A percentile compares a stretch with the other conserved stretches of the same genome.
These are phyloP conservation scores for Scomber scombrus DNA, from an alignment of 2,113 vertebrate genomes.

Conservation along the genomic window DNA sequence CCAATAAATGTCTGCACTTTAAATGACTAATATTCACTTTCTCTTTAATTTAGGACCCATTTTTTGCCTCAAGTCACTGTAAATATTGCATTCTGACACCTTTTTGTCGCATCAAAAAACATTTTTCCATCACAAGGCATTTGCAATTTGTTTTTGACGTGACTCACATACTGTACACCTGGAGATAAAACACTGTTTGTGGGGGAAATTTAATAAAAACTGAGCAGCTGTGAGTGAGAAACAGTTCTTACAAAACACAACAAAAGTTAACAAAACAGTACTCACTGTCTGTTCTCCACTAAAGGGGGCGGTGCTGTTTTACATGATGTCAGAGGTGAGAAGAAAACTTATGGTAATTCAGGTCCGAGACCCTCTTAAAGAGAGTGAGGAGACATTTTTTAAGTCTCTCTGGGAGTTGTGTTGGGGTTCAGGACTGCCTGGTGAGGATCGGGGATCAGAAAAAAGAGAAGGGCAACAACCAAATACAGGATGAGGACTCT, in stretches of 20 bases:
- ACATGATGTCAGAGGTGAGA: slow-evolving; percentile 78
- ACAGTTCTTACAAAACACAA: neutral
- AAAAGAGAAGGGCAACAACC: slow-evolving; percentile 28
- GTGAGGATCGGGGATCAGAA: slow-evolving; percentile 61
- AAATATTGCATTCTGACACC: neutral
- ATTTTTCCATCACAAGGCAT: neutral
- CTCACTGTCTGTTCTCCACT: neutral
- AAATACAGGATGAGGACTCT: slow-evolving; percentile 71
- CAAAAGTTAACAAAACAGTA: slow-evolving; percentile 4
- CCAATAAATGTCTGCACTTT: neutral
- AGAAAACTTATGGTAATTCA: slow-evolving; percentile 78
- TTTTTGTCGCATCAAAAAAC: neutral
- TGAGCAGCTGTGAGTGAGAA: neutral
- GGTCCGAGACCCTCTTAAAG: slow-evolving; percentile 67
- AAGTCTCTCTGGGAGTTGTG: slow-evolving; percentile 58
- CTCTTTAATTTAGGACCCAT: neutral
- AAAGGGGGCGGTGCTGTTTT: slow-evolving; percentile 59
- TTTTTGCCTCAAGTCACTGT: neutral
- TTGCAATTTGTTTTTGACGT: neutral
- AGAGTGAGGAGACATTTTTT: slow-evolving; percentile 38
- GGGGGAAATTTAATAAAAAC: neutral
- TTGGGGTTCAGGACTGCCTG: slow-evolving; percentile 55
- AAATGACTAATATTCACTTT: slow-evolving; percentile 13
- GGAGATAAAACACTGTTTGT: neutral
- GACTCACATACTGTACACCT: neutral